Base-by-base conservation (phyloP, 2,113 vertebrate species). In the Eulemur macaco region DNA sequence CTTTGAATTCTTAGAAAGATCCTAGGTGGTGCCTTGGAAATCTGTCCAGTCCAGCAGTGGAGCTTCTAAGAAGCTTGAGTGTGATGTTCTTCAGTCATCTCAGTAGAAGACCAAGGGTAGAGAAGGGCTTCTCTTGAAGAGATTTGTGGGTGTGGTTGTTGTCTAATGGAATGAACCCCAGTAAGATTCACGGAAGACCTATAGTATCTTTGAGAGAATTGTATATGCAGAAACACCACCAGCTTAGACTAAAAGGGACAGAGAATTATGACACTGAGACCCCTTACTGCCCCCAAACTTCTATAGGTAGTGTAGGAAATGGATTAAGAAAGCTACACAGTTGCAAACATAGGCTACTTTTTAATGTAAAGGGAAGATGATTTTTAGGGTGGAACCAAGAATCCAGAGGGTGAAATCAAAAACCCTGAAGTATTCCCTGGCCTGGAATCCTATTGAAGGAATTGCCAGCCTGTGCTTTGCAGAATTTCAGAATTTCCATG, bases 1-100 rank as follows among this genome's bases (percentile, higher is more conserved):
- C 39, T 82, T 39, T 52, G 63, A 58, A 29, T 92, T 86, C 63
- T 94, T 96, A 93, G 81, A 90, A 93, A 92, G 69, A 76, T 92
- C 37, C 20, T 39, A 77, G 56, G 45, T 47, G 34, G 39, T 85
- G 10, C 34, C 45, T 93, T 74, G 21, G 45, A 82, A 14, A 76
- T 92, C 54, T 68, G 14, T 85, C 47, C 37, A 82, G 31, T 8
- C 27, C 10, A 91, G 50, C 23, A 52, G 2, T 18, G 1, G 69
- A 54, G 42, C 34, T 94, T 82, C 54, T 68, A 54, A 78, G 73
- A 60, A 86, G 34, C 66, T 29, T 23, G 27, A 29, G 5, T 34
- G n/a, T 58, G 10, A 27, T 45, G 1, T 88, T 9, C 0, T 14
- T 54, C n/a, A 13, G 4, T 83, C 60, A n/a, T 82, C 34, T 47